These are phyloP conservation scores for Sardina pilchardus DNA, from an alignment of 2,113 vertebrate genomes.

Conservation along the genomic window DNA sequence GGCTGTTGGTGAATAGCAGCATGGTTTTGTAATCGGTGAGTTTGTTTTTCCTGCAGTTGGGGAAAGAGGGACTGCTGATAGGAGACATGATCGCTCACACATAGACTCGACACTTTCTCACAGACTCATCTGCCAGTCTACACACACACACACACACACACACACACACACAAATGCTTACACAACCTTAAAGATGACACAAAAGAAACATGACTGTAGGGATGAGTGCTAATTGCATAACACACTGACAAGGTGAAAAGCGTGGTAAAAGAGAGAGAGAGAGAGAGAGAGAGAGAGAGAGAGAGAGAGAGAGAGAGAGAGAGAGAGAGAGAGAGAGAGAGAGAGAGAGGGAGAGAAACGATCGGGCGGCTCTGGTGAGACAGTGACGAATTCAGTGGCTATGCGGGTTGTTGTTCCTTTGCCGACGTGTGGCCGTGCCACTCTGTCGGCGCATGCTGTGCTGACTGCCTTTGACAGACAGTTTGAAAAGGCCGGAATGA, in stretches of 20 bases:
- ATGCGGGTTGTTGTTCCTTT: conserved; percentile 16
- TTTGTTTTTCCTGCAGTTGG: conserved; percentile 1
- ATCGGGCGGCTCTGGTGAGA: background rate
- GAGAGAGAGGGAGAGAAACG: conserved; percentile 24
- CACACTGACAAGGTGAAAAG: background rate
- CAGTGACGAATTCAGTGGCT: background rate
- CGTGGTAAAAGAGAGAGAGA: conserved; percentile 12
- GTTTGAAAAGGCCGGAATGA: conserved; percentile 28
- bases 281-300: conserved; percentile 17
- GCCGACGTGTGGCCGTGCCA: background rate
- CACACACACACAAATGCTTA: background rate
- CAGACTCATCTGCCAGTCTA: background rate
- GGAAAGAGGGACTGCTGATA: background rate
- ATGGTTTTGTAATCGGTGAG: background rate
- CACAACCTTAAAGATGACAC: background rate
- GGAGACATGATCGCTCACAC: background rate
- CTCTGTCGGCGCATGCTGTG: background rate
- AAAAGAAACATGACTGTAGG: background rate
- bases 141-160: background rate
- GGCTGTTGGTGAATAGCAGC: background rate
- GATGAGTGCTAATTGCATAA: background rate
- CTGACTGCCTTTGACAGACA: conserved; percentile 29
- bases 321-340: conserved; percentile 25
- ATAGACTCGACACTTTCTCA: background rate
- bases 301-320: too few relatives aligned